Conservation (phyloP, 2,113 vertebrate species). For the Cavia porcellus region DNA sequence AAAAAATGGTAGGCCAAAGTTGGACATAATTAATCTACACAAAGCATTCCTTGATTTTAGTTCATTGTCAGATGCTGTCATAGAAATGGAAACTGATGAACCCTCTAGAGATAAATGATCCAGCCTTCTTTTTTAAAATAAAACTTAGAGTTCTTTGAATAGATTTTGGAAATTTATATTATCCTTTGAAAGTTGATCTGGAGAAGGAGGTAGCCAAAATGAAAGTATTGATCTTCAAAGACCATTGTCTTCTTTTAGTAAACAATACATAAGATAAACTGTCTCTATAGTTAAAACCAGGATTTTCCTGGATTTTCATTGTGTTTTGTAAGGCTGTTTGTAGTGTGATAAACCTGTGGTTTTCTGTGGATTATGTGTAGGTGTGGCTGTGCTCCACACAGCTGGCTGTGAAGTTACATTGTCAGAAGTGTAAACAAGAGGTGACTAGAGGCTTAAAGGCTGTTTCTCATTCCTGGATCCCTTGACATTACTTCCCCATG, state of each 20-base stretch:
- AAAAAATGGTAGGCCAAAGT: background rate
- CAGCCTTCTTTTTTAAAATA: background rate
- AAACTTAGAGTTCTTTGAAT: background rate
- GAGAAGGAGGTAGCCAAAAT: background rate
- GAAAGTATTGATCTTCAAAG: conserved; percentile 6
- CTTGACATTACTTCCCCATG: conserved; percentile 61
- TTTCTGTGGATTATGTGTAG: background rate
- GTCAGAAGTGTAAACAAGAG: conserved; percentile 76
- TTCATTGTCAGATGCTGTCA: background rate
- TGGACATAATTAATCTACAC: background rate
- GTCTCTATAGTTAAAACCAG: background rate
- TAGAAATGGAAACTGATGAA: background rate
- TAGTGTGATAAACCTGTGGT: background rate
- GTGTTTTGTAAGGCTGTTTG: background rate
- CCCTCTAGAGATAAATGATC: background rate
- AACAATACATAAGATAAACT: conserved; percentile 35
- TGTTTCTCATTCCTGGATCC: conserved; percentile 66
- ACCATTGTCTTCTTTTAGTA: background rate
- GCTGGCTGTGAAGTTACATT: conserved; percentile 13
- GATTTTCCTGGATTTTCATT: background rate
- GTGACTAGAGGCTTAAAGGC: conserved; percentile 63
- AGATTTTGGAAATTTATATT: background rate
- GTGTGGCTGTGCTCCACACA: background rate
- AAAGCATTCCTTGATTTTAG: background rate
- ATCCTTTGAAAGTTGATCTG: conserved; percentile 26